Evolutionary conservation across 1,140 invertebrate species (phyloP), one percentile per base, ranked within the genome.

Genomic region (Drosophila kikkawai): DNA sequence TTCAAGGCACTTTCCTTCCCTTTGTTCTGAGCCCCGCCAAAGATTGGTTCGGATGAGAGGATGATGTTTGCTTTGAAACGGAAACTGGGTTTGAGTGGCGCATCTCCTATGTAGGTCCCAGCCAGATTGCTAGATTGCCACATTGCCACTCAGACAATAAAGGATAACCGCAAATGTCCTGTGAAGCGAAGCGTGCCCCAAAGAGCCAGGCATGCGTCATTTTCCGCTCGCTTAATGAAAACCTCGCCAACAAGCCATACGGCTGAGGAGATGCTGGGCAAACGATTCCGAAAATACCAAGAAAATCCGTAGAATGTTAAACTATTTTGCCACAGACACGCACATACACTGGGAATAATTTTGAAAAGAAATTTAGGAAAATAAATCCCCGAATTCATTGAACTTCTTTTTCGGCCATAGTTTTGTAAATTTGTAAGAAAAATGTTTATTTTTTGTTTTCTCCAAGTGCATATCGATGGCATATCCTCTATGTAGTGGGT

Each of bases 141-240:
- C 73, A 41, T 56, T 58, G 71, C 60, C 61, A 77, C 64, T 70
- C 74, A 69, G 65, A 77, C 63, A 78, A 78, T 69, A 77, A 78
- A 77, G 75, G 75, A 78, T 78, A 78, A 70, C 75, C 75, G 65
- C 75, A 70, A 78, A 77, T 66, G 69, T 73, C 69, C 69, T 77
- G 73, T 76, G 60, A 67, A 76, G 60, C 60, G 71, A 57, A 76
- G 69, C 74, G 74, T 57, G 48, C 51, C 66, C 51, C 19, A 42
- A 58, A 41, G 60, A 57, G 51, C 74, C 65, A 58, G 37, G 74
- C 65, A 78, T 70, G 75, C 74, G 75, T 78, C 75, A 78, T 78
- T 78, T 78, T 78, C 64, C 65, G 75, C 75, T 78, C 75, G 76
- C 75, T 78, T 78, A 78, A 78, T 77, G 75, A 75, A 55, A 74